Base-by-base conservation (phyloP, 1,140 invertebrate species). In the Drosophila kepulauana region DNA sequence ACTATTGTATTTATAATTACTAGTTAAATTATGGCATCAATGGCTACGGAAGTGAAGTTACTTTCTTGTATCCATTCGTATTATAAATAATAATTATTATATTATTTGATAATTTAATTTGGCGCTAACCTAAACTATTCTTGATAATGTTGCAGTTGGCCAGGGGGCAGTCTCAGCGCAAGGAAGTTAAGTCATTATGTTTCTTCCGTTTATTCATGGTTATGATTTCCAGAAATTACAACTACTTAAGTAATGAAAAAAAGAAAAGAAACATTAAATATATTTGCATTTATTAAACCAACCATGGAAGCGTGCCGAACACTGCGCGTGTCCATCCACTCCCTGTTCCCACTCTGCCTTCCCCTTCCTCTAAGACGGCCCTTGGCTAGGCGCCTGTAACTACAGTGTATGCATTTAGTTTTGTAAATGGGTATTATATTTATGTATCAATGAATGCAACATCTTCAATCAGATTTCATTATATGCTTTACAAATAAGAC, bases 191-290 rank as follows among this genome's bases (percentile, higher is more conserved):
- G 72, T 88, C 80, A 87, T 87, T 38, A 38, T 2, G 8, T 38
- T 38, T 38, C 35, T 38, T 38, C 35, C 35, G 35, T 3, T 38
- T 10, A 10, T 8, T 8, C 8, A 10, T 38, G 35, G 35, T 75
- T 84, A 87, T 88, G 80, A 87, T 87, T 85, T 87, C 79, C 76
- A 86, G 82, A 87, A 88, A 87, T 87, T 84, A 88, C 80, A 82
- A 78, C 84, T 84, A 87, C 73, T 87, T 79, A 64, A 64, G 62
- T 64, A 88, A 78, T 78, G 82, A 5, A 43, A 59, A 15, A 30
- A 5, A 30, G 38, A 46, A 30, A 46, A 45, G n/a, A 38, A 35
- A 52, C 84, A 82, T 82, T 70, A 87, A 82, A 72, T 78, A 69
- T 73, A 88, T 87, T 80, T 75, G 80, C 80, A 88, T 87, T 88